phyloP scores from a whole-genome alignment of 2,888 invertebrate species.

The Slavum lentiscoides region DNA sequence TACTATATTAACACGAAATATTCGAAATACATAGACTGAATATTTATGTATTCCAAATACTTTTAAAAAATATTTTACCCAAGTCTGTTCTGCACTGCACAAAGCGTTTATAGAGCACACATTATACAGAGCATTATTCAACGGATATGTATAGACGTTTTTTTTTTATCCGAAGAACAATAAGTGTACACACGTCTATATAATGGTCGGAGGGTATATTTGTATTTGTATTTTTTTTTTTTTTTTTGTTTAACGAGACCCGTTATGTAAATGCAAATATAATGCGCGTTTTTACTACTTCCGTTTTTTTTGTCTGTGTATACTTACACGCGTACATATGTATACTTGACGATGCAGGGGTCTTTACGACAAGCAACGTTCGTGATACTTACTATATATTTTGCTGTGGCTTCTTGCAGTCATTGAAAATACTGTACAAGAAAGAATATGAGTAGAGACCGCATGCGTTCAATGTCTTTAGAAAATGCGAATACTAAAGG shows the following conservation, averaged over 20 bases:
- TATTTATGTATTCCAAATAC: too few relatives aligned
- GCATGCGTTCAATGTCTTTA: slow-evolving; percentile 47
- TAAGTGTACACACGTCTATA: slow-evolving; percentile 32
- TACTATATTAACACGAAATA: too few relatives aligned
- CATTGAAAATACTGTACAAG: slow-evolving; percentile 19
- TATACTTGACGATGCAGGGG: slow-evolving; percentile 32
- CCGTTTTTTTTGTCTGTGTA: slow-evolving; percentile 25
- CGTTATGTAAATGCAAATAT: slow-evolving; percentile 53
- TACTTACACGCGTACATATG: too few relatives aligned
- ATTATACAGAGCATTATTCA: neutral
- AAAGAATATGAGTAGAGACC: slow-evolving; percentile 15
- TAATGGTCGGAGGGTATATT: slow-evolving; percentile 35
- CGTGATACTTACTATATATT: slow-evolving; percentile 43
- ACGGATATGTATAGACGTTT: slow-evolving; percentile 15
- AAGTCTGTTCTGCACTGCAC: too few relatives aligned
- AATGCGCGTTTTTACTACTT: slow-evolving; percentile 51
- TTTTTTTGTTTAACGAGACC: slow-evolving; percentile 46
- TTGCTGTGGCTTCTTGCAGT: slow-evolving; percentile 49
- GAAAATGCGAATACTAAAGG: slow-evolving; percentile 35
- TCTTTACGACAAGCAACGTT: slow-evolving; percentile 52
- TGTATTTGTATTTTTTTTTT: neutral
- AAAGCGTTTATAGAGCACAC: neutral
- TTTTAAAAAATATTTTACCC: too few relatives aligned
- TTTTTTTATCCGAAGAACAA: slow-evolving; percentile 41
- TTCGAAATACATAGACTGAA: too few relatives aligned